Evolutionary conservation across 2,797 vertebrate genomes (phyloP).

Genomic region (Myiothlypis chrysogaster): DNA sequence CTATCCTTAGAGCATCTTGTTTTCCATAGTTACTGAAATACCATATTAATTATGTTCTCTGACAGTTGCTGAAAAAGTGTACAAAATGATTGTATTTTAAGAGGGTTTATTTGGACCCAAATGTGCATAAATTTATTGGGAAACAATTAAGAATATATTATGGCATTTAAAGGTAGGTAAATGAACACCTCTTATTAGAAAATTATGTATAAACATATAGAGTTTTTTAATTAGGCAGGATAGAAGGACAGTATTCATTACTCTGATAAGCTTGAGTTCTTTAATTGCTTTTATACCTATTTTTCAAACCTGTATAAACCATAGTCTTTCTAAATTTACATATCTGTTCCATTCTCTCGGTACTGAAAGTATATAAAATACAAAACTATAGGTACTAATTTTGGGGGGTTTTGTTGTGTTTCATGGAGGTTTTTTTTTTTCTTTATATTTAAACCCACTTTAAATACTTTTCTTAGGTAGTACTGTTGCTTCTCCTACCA

Average conservation of each 20-base stretch:
- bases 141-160: background rate
- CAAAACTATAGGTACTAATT: background rate
- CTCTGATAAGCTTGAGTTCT: background rate
- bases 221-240: background rate
- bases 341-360: background rate
- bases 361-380: background rate
- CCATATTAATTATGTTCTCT: background rate
- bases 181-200: background rate
- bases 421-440: background rate
- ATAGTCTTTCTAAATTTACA: background rate
- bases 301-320: background rate
- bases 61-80: background rate
- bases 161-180: background rate
- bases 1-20: background rate
- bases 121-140: background rate
- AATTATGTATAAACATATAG: background rate
- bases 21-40: background rate
- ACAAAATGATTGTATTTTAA: background rate
- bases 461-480: background rate
- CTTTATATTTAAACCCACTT: background rate
- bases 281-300: background rate
- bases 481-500: background rate
- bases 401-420: background rate
- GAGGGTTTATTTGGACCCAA: background rate
- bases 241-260: background rate